These are phyloP conservation scores for Laticauda colubrina DNA, from an alignment of 2,113 vertebrate genomes.

Conservation along the genomic window DNA sequence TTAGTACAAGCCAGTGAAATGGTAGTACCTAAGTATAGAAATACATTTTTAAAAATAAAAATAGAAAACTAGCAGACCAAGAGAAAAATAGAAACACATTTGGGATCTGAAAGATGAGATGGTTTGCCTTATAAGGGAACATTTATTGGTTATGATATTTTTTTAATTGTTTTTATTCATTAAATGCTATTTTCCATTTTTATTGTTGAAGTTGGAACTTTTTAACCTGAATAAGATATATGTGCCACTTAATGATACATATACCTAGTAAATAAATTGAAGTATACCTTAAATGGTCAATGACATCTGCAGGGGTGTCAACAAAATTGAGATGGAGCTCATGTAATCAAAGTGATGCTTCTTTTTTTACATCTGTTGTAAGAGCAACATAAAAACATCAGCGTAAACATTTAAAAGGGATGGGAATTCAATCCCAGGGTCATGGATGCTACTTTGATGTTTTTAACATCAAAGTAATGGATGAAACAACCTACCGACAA, in stretches of 20 bases:
- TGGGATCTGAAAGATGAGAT: not conserved
- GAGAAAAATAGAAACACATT: not conserved
- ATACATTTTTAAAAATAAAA: not conserved
- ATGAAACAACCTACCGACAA: not conserved
- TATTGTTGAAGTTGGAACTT: not conserved
- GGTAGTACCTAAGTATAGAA: not conserved
- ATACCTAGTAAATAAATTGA: not conserved
- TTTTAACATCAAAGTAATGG: not conserved
- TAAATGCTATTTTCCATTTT: not conserved
- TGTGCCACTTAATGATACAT: not conserved
- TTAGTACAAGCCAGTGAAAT: not conserved
- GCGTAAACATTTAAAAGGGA: not conserved
- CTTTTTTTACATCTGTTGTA: not conserved
- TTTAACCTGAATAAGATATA: not conserved
- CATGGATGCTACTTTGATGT: not conserved
- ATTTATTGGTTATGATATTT: not conserved
- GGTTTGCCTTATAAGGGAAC: not conserved
- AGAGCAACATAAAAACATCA: not conserved
- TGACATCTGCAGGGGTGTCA: not conserved
- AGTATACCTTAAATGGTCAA: not conserved
- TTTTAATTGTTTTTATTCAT: not conserved
- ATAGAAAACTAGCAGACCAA: not conserved
- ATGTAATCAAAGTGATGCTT: not conserved
- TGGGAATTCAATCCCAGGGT: not conserved
- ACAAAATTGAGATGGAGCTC: not conserved